A percentile compares a stretch with the other conserved stretches of the same genome.
phyloP scores from a whole-genome alignment of 2,113 vertebrate genomes.

The Periophthalmodon schlosseri region DNA sequence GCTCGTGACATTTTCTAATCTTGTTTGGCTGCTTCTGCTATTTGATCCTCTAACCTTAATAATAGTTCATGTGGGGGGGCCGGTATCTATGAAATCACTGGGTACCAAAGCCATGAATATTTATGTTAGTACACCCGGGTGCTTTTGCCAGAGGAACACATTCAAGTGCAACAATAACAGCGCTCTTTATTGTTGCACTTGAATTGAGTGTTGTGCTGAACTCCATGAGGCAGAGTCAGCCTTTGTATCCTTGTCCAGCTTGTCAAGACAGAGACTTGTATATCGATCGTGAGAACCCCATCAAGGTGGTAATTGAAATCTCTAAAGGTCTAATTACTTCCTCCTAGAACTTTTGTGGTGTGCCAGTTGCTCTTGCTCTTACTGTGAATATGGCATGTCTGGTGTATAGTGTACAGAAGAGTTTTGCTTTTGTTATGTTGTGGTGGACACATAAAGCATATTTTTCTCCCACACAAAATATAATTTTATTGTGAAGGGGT shows the following conservation, averaged over 20 bases:
- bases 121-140: constrained; percentile 27
- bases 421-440: background rate
- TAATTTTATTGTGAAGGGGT: too few species aligned
- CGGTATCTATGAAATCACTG: constrained; percentile 31
- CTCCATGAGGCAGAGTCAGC: constrained; percentile 1
- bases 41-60: constrained; percentile 54
- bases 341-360: constrained; percentile 37
- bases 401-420: background rate
- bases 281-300: constrained; percentile 62
- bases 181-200: too few species aligned
- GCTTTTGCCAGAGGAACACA: constrained; percentile 19
- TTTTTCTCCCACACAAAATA: too few species aligned
- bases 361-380: constrained; percentile 11
- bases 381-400: constrained; percentile 16
- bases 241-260: constrained; percentile 23
- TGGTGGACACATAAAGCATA: background rate
- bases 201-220: constrained; percentile 16
- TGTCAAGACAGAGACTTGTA: constrained; percentile 41
- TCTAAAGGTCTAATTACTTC: constrained; percentile 68
- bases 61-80: constrained; percentile 28
- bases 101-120: constrained; percentile 52
- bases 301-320: constrained; percentile 71
- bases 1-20: constrained; percentile 63
- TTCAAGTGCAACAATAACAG: constrained; percentile 18
- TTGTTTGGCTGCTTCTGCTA: constrained; percentile 46